Evolutionary conservation across 2,797 vertebrate species (phyloP).

Genomic region (Characodon lateralis): DNA sequence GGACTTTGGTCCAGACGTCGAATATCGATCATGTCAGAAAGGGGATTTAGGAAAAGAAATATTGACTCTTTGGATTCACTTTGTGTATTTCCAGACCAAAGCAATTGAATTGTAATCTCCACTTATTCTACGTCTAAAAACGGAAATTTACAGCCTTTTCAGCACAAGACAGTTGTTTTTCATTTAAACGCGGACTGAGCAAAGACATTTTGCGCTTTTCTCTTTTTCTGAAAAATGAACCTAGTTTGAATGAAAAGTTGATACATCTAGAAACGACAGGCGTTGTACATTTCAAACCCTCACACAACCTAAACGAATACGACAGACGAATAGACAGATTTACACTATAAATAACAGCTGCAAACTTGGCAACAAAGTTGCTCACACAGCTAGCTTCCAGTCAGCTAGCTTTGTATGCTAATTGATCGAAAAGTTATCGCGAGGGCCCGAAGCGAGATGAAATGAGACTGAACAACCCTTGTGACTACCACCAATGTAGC

Average conservation of each 20-base stretch:
- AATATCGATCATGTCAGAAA: too few species aligned
- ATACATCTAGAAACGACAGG: not conserved
- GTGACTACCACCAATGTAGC: rapidly evolving
- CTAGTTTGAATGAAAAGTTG: not conserved
- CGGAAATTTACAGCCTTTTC: not conserved
- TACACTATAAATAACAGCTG: not conserved
- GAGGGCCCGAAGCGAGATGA: not conserved
- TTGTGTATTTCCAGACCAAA: not conserved
- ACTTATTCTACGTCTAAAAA: not conserved
- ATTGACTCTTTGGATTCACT: too few species aligned
- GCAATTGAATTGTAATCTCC: not conserved
- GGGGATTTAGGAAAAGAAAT: too few species aligned
- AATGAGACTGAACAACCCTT: rapidly evolving
- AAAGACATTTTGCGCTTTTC: not conserved
- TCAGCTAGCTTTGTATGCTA: slow-evolving; percentile 14
- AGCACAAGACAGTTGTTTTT: not conserved
- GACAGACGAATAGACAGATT: not conserved
- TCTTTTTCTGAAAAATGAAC: not conserved
- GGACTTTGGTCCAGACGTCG: too few species aligned
- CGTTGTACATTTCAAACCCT: not conserved
- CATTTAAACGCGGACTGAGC: not conserved
- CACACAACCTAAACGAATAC: not conserved
- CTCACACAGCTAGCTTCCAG: slow-evolving; percentile 15
- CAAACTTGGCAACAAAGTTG: not conserved
- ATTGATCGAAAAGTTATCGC: slow-evolving; percentile 42